Evolutionary conservation across 2,797 vertebrate species (phyloP), one percentile per base, ranked within the genome.

Genomic region (Coranthus polyacanthus): DNA sequence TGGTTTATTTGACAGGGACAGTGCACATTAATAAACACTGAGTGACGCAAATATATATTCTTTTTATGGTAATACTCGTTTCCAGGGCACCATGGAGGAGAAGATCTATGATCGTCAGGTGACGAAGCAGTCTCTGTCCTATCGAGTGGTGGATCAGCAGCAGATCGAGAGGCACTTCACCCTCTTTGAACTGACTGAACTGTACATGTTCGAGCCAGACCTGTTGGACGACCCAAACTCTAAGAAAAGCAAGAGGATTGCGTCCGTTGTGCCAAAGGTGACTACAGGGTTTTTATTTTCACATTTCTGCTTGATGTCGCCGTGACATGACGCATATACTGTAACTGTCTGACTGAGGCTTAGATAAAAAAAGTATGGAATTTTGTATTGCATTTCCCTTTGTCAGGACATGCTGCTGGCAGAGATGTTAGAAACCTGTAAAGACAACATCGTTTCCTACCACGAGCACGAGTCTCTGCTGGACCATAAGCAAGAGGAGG

Each of bases 81-180:
- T 22, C 1, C 86, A 99, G 98, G 98, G 98, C 71, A 98, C 98
- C 16, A 99, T 99, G 98, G 98, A 99, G 91, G 97, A 99, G 84
- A 99, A 98, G 91, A 98, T 99, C 89, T 99, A 99, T 6, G 98
- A 99, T 60, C 95, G 98, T 0, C 98, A 99, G 90, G 96, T 99
- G 55, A 96, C 97, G 2, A 99, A 99, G 78, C 97, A 98, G 93
- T 99, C 97, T 0, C 72, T 99, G 17, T 96, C 97, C 16, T 95
- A 94, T 83, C 94, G 98, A 46, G 98, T 99, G 47, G 95, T 99
- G n/a, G 98, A 99, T 85, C 96, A 97, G 64, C 98, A 99, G 69
- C 98, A 99, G 90, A 96, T 98, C 9, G 96, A 99, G 70, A 93
- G 98, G 11, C 98, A 99, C 82, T 99, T 98, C 84, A 99, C 98